A percentile compares a stretch with the other conserved stretches of the same genome.
Evolutionary conservation across 2,888 invertebrate genomes (phyloP).

Genomic region (Venustoraphidia nigricollis): DNA sequence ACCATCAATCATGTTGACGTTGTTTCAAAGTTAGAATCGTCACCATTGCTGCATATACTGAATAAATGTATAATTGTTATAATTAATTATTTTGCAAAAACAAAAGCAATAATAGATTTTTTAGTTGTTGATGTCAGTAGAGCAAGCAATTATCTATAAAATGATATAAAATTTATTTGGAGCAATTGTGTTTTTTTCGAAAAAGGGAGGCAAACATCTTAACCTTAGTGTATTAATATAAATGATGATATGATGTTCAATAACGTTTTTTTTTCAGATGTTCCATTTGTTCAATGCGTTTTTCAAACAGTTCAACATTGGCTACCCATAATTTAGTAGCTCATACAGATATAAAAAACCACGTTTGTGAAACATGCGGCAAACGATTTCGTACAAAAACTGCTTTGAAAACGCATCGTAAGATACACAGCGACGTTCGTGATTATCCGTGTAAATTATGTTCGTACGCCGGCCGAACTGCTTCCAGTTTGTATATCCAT

Average conservation of each 20-base stretch:
- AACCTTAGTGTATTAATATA: too few relatives aligned
- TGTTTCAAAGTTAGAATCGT: too few relatives aligned
- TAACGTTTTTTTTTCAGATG: constrained; percentile 12
- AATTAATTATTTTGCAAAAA: too few relatives aligned
- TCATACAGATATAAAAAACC: constrained; percentile 14
- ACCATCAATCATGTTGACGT: too few relatives aligned
- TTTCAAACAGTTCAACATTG: constrained; percentile 14
- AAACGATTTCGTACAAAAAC: constrained; percentile 16
- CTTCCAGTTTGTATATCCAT: constrained; percentile 20
- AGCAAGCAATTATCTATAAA: too few relatives aligned
- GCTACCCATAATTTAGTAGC: constrained; percentile 15
- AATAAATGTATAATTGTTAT: too few relatives aligned
- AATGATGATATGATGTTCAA: neutral
- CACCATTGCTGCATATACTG: too few relatives aligned
- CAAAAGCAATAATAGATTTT: too few relatives aligned
- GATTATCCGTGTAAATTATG: constrained; percentile 13
- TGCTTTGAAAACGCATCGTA: constrained; percentile 16
- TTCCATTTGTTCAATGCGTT: constrained; percentile 12
- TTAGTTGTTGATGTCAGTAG: too few relatives aligned
- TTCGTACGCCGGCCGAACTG: constrained; percentile 5
- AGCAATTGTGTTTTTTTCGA: too few relatives aligned
- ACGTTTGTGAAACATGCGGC: constrained; percentile 16
- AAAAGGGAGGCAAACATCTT: too few relatives aligned
- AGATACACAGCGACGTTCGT: constrained; percentile 13
- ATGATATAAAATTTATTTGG: too few relatives aligned